Base-by-base conservation (phyloP, 2,113 vertebrate genomes). In the Phylloscopus trochiloides region DNA sequence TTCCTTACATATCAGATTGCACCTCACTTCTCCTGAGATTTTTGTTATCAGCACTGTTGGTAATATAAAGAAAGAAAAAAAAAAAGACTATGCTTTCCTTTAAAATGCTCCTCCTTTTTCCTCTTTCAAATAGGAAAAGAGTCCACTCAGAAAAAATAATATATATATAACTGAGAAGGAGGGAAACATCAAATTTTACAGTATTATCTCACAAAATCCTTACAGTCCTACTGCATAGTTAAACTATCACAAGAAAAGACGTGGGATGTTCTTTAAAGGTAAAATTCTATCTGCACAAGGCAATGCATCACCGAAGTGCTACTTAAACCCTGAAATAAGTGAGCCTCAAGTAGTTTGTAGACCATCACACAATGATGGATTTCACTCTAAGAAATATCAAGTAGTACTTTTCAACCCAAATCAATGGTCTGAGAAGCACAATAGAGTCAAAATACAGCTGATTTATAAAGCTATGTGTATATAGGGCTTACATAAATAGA, bases 291-390 rank as follows among this genome's bases (percentile, higher is more conserved):
- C 61, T 65, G 16, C 80, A 32, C 61, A 86, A 90, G 80, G 93
- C 55, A 75, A 24, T 70, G 82, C 51, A 70, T 90, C 92, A 47
- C 59, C 52, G 0, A 92, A 96, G 87, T 91, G 81, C 87, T 88
- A 43, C 94, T 96, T 91, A 90, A 94, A 93, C 67, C 62, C 24
- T 94, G 90, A 73, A 91, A 67, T 76, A 96, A 95, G 72, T 80
- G 93, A 36, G 55, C 38, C 40, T 93, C 68, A 63, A 96, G 82
- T 76, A 86, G 34, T 74, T 76, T 43, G 68, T 36, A 88, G 72
- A 52, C 81, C 67, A 80, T 77, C 6, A 2, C 2, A 7, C 38
- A 47, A 52, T 2, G 6, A 75, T 62, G 48, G 36, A 86, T 95
- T 96, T 95, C 50, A 63, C 48, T 63, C 66, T 17, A 72, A 45